These are phyloP conservation scores for Acanthoscelides obtectus DNA, from an alignment of 2,888 invertebrate genomes.

Conservation along the genomic window DNA sequence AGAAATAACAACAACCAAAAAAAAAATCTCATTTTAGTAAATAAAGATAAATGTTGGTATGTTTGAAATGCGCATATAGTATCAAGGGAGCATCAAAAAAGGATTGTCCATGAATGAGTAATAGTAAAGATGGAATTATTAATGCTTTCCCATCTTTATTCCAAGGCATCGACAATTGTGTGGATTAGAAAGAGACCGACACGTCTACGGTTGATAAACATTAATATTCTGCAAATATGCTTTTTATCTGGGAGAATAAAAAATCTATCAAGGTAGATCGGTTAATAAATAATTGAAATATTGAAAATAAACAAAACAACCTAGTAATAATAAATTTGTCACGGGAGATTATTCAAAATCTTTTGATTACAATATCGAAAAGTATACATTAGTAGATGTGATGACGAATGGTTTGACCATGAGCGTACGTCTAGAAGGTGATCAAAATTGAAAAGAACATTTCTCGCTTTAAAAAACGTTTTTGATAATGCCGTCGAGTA, in stretches of 20 bases:
- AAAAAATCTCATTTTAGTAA: too few species aligned
- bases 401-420: neutral
- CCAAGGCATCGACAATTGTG: neutral
- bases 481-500: too few species aligned
- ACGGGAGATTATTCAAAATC: neutral
- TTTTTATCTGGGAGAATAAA: neutral
- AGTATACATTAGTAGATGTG: neutral
- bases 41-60: too few species aligned
- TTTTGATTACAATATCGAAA: neutral
- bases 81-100: too few species aligned
- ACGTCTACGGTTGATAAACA: neutral
- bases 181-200: neutral
- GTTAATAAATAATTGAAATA: neutral
- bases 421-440: neutral
- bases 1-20: too few species aligned
- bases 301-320: neutral
- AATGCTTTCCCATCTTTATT: neutral
- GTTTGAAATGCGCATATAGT: too few species aligned
- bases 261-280: neutral
- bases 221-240: neutral
- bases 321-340: neutral
- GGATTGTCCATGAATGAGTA: too few species aligned
- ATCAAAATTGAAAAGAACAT: too few species aligned
- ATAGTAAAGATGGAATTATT: too few species aligned
- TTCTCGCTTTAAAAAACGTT: too few species aligned